Conservation (phyloP, 2,797 vertebrate species). For the Microchirus variegatus region DNA sequence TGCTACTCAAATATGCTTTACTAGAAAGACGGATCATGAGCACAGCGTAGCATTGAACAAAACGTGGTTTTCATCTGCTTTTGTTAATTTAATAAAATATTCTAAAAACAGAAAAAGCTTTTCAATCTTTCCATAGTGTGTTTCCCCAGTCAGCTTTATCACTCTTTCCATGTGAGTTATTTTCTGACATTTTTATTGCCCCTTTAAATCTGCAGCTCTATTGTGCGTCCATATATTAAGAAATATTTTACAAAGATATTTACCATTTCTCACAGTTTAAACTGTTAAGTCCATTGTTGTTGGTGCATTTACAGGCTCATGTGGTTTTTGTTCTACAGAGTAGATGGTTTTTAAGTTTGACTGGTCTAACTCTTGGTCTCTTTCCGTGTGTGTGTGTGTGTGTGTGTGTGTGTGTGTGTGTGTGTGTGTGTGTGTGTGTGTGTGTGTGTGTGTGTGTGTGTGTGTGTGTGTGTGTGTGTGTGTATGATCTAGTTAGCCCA, state of each 20-base stretch:
- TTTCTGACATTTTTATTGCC: not conserved
- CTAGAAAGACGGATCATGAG: too few species aligned
- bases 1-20: too few species aligned
- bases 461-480: conserved; percentile 7
- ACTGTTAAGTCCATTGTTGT: conserved; percentile 14
- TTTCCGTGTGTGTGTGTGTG: conserved; percentile 27
- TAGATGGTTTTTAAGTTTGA: conserved; percentile 41
- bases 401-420: conserved; percentile 7
- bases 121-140: not conserved
- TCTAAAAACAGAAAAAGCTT: not conserved
- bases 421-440: conserved; percentile 19
- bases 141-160: not conserved
- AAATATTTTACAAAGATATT: not conserved
- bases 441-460: conserved; percentile 14
- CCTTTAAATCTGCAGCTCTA: not conserved
- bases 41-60: too few species aligned
- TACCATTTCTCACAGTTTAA: conserved; percentile 5
- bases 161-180: not conserved
- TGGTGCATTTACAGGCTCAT: conserved; percentile 10
- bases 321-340: conserved; percentile 32
- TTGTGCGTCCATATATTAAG: not conserved
- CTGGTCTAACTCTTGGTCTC: conserved; percentile 30
- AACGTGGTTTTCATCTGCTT: too few species aligned
- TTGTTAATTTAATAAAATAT: conserved; percentile 1
- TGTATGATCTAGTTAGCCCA: conserved; percentile 55